These are phyloP conservation scores for Numida meleagris DNA, from an alignment of 2,113 vertebrate genomes.

Conservation along the genomic window DNA sequence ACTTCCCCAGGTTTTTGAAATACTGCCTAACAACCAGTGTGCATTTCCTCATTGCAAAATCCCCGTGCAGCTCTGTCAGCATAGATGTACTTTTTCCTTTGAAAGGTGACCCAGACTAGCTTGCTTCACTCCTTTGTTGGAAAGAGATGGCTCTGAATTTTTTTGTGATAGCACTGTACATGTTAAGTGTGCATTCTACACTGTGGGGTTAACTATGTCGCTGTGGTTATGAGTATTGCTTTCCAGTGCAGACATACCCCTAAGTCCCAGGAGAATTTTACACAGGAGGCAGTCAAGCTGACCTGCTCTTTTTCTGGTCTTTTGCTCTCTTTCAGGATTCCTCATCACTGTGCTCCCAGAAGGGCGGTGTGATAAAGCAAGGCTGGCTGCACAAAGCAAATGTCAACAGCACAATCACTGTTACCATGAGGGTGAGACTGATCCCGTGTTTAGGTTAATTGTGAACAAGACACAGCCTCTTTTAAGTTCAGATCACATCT, in stretches of 20 bases:
- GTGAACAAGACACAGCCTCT: fast-evolving
- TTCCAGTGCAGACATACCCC: background rate
- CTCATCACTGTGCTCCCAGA: conserved; percentile 92
- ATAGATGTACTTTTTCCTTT: background rate
- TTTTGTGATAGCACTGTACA: fast-evolving
- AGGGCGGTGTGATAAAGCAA: conserved; percentile 94
- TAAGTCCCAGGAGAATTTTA: background rate
- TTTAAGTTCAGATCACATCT: background rate
- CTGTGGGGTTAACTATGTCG: background rate
- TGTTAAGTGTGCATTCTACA: background rate
- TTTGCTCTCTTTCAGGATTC: conserved; percentile 83
- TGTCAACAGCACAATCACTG: conserved; percentile 95
- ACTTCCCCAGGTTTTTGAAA: conserved; percentile 13
- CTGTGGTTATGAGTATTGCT: background rate
- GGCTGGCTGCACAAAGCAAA: conserved; percentile 98
- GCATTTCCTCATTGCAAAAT: background rate
- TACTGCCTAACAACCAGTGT: background rate
- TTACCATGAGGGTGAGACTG: conserved; percentile 94
- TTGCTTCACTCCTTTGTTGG: background rate
- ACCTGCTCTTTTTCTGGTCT: background rate
- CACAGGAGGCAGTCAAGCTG: background rate
- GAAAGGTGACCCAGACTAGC: background rate
- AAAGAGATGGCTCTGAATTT: background rate
- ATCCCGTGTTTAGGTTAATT: background rate
- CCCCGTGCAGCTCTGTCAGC: background rate